Conservation (phyloP, 2,797 vertebrate species). For the Gadopsis bispinosus region DNA sequence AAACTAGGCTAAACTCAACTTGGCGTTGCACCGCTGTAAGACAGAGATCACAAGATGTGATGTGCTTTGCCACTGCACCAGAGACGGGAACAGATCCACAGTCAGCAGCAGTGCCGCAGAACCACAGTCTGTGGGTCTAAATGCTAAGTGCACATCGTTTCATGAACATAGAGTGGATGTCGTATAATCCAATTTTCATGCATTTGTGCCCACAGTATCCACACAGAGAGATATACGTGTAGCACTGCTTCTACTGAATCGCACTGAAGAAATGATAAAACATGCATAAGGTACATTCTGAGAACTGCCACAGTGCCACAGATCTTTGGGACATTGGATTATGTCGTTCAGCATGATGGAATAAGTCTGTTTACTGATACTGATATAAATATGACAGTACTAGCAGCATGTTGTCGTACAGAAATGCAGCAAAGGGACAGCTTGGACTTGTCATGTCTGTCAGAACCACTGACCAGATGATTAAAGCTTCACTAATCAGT, state of each 20-base stretch:
- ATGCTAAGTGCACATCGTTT: not conserved
- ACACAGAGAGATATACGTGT: not conserved
- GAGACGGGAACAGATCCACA: conserved; percentile 3
- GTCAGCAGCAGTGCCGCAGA: not conserved
- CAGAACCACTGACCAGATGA: not conserved
- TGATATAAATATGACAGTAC: not conserved
- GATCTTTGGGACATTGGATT: too few species aligned
- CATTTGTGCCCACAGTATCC: not conserved
- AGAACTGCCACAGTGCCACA: not conserved
- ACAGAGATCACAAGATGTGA: conserved; percentile 10
- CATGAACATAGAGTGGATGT: not conserved
- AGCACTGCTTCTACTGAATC: not conserved
- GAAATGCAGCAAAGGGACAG: not conserved
- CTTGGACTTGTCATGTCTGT: not conserved
- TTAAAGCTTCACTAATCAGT: not conserved
- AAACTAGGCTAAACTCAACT: conserved; percentile 5
- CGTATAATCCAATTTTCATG: not conserved
- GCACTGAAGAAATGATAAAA: not conserved
- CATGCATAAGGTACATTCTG: not conserved
- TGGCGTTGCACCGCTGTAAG: conserved; percentile 14
- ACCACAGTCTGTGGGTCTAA: not conserved
- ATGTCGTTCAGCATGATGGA: not conserved
- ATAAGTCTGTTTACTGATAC: not conserved
- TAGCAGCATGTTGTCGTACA: not conserved
- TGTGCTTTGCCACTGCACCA: not conserved